These are phyloP conservation scores for Encarsia formosa DNA, from an alignment of 2,888 invertebrate genomes.

Conservation along the genomic window DNA sequence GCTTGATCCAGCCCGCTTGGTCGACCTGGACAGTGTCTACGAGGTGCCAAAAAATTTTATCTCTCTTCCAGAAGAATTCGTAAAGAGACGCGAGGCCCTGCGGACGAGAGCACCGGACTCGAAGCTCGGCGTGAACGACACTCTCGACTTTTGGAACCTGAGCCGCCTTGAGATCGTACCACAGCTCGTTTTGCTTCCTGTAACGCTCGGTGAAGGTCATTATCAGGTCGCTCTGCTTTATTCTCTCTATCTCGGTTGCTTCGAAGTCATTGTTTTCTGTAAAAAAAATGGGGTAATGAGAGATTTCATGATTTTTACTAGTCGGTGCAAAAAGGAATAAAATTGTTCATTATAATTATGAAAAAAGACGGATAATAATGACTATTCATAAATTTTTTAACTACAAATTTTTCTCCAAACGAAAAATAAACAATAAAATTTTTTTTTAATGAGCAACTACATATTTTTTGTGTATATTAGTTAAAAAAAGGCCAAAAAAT, in stretches of 20 bases:
- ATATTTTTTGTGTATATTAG: no score
- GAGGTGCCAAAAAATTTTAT: neutral
- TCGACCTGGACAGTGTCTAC: conserved; percentile 2
- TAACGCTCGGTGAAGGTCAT: neutral
- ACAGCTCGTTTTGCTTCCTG: neutral
- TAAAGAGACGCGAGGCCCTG: neutral
- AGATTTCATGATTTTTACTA: neutral
- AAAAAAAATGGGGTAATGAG: neutral
- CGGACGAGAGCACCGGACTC: no score
- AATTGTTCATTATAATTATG: neutral
- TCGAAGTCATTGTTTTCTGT: neutral
- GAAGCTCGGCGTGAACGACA: conserved; percentile 9
- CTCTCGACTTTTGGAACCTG: conserved; percentile 2
- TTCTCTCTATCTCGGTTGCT: neutral
- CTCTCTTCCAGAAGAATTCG: neutral
- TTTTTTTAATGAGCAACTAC: no score
- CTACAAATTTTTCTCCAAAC: no score
- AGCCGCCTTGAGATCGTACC: conserved; percentile 19
- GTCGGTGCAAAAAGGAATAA: neutral
- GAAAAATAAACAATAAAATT: no score
- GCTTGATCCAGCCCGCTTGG: conserved; percentile 16
- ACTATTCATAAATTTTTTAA: no score
- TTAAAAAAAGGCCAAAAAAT: no score
- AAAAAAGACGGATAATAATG: neutral
- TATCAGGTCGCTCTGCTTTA: conserved; percentile 15